Base-by-base conservation (phyloP, 2,888 invertebrate species). In the Cheilosia impressa region DNA sequence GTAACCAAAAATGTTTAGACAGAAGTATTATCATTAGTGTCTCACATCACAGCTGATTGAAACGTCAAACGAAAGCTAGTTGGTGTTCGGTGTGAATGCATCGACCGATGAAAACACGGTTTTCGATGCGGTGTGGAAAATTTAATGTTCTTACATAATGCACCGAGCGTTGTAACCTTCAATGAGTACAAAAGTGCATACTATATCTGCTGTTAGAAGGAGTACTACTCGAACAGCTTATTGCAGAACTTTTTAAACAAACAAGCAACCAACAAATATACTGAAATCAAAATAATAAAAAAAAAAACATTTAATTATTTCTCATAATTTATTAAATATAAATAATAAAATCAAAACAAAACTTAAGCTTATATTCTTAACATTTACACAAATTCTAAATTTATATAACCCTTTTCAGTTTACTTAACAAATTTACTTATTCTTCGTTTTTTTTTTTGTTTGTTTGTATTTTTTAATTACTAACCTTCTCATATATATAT, bases 401-500 rank as follows among this genome's bases (percentile, higher is more conserved):
- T 60, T 45, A 68, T n/a, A 50, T 60, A 60, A 34, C 10, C 24
- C 38, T 53, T 52, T 24, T 34, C 22, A 43, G 4, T 60, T 65
- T 52, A 2, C 31, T 65, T 27, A 34, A 66, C 45, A 60, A 65
- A 10, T 52, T 47, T 31, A 45, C 22, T 55, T 47, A 60, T 34
- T 62, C 22, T 57, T 10, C 47, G 17, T n/a, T 31, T 24, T 24
- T 24, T 1, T 27, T 5, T 5, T 6, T 27, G 0, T 7, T 31
- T 31, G 7, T 31, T 38, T 60, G 38, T 45, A 13, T 41, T 72
- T 53, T 45, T 22, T 41, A 50, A 41, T 73, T 60, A 73, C 73
- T 75, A 81, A 69, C 66, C 80, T 66, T 78, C 41, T 55, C 24
- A 13, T 58, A n/a, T 31, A 55, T 57, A 41, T 58, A 52, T 57